Evolutionary conservation across 2,888 invertebrate genomes (phyloP), one percentile per base, ranked within the genome.

Genomic region (Acleris cristana): DNA sequence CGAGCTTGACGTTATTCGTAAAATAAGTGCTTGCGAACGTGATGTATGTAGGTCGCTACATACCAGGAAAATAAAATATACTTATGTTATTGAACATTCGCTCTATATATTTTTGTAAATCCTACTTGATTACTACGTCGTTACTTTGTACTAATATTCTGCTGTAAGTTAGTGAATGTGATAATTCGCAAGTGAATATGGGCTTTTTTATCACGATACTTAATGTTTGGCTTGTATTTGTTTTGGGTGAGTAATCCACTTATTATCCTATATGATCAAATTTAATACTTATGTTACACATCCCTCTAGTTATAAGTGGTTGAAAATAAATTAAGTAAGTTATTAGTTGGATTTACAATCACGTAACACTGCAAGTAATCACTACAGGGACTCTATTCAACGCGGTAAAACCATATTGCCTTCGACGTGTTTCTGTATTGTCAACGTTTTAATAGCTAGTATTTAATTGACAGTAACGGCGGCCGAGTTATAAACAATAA

Each of bases 161-260:
- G 18, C 57, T 26, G 21, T 58, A 53, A 45, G n/a, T 63, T 54
- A 52, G 52, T 66, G 61, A 57, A 61, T 40, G 62, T 67, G 67
- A 48, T 40, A 26, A 57, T 30, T 58, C 58, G 57, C 58, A 58
- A 63, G 67, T 63, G 67, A 67, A 58, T 58, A 67, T 67, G 67
- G 62, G 49, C 48, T 52, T 57, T 63, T 67, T 54, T 54, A 57
- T 62, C 26, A 67, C 67, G n/a, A 54, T 58, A 54, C 53, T 48
- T 53, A 67, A 67, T 26, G 57, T 63, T 54, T 63, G 62, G 67
- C 62, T 63, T 52, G 23, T 53, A 26, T 18, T 63, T 54, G 45
- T 52, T 23, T 40, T 58, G 40, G 67, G 67, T 67, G 51, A 67
- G 67, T 67, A 53, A 26, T n/a, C 21, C 30, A 49, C 26, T 52